A percentile compares a stretch with the other conserved stretches of the same genome.
Conservation (phyloP, 1,140 invertebrate species). For the Andrena cerasifolii region DNA sequence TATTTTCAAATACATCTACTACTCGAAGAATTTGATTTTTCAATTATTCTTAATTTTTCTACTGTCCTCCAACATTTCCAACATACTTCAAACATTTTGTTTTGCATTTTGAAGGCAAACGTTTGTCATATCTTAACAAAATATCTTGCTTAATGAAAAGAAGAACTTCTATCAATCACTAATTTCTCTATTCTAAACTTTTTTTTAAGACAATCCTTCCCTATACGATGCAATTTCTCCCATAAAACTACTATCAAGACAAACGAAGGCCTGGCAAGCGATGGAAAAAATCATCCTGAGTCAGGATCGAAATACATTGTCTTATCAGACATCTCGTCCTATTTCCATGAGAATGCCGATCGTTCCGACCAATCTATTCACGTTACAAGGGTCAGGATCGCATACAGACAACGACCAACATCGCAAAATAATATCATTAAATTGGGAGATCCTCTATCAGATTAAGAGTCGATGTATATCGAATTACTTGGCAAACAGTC, state of each 20-base stretch:
- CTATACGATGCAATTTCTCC: neutral
- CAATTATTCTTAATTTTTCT: no score
- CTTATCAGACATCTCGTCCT: constrained; percentile 75
- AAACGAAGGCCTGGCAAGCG: constrained; percentile 50
- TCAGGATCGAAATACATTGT: constrained; percentile 74
- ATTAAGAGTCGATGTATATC: no score
- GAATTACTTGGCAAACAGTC: no score
- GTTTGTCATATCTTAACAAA: no score
- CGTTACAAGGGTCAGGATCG: constrained; percentile 59
- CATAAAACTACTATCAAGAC: constrained; percentile 27
- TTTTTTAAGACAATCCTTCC: no score
- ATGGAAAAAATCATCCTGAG: constrained; percentile 70
- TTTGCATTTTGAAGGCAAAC: no score
- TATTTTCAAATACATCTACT: no score
- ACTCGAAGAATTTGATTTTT: no score
- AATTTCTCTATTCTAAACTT: neutral
- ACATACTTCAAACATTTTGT: no score
- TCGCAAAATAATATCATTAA: constrained; percentile 74
- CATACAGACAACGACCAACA: constrained; percentile 61
- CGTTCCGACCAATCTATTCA: constrained; percentile 61
- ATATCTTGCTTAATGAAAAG: no score
- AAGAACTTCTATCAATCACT: neutral
- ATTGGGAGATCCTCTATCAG: no score
- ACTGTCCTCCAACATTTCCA: no score
- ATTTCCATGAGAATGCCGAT: constrained; percentile 65